These are phyloP conservation scores for Acanthochromis polyacanthus DNA, from an alignment of 2,113 vertebrate genomes.

Conservation along the genomic window DNA sequence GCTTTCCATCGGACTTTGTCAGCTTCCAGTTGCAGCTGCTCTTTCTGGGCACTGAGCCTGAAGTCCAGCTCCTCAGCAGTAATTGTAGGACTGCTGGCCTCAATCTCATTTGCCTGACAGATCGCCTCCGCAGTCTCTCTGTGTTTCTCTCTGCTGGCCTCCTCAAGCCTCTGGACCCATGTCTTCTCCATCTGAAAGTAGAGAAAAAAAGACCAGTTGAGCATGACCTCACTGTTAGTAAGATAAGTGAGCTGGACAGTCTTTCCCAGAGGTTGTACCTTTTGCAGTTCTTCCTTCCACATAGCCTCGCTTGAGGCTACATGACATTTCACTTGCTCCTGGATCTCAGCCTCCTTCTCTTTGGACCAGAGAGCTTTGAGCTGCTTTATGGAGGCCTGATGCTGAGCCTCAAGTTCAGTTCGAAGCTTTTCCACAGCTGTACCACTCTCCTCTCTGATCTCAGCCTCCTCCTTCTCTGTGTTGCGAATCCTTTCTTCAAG, in stretches of 20 bases:
- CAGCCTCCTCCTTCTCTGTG: slow-evolving; percentile 79
- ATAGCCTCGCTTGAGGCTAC: slow-evolving; percentile 75
- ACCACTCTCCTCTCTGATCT: slow-evolving; percentile 80
- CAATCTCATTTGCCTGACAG: slow-evolving; percentile 83
- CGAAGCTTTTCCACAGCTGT: slow-evolving; percentile 80
- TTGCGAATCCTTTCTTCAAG: slow-evolving; percentile 84
- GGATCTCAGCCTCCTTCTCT: slow-evolving; percentile 83
- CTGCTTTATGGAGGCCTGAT: slow-evolving; percentile 72
- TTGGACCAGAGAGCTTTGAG: slow-evolving; percentile 85
- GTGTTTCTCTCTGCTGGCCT: slow-evolving; percentile 62
- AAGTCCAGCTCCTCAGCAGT: slow-evolving; percentile 73
- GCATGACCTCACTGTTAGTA: neutral
- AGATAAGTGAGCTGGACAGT: neutral
- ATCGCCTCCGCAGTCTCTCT: slow-evolving; percentile 72
- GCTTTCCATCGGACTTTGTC: slow-evolving; percentile 75
- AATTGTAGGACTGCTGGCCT: slow-evolving; percentile 18
- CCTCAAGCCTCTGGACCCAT: slow-evolving; percentile 86
- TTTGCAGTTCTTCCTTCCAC: slow-evolving; percentile 85
- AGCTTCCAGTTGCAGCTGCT: slow-evolving; percentile 78
- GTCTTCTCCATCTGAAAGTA: slow-evolving; percentile 81
- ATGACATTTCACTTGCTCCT: slow-evolving; percentile 79
- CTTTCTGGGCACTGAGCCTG: slow-evolving; percentile 76
- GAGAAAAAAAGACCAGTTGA: neutral
- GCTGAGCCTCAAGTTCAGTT: slow-evolving; percentile 85
- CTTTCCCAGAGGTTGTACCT: slow-evolving; percentile 71